Percentiles rank a stretch among this genome's conserved stretches.
Evolutionary conservation across 1,140 invertebrate genomes (phyloP).

Genomic region (Drosophila quadrilineata): DNA sequence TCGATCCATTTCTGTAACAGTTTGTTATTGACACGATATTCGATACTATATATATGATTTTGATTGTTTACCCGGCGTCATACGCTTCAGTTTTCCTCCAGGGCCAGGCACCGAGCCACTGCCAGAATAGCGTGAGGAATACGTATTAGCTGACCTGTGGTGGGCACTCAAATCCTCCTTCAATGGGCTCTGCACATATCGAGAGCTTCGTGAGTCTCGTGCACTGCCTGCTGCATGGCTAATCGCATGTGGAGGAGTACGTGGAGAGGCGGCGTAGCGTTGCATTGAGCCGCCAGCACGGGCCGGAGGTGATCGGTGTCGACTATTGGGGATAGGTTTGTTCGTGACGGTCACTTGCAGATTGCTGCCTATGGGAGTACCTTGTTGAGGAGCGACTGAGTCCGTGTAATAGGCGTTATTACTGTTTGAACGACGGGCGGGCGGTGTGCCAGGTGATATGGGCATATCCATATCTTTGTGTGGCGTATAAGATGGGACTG

Average conservation of each 20-base stretch:
- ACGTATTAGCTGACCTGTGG: slow-evolving; percentile 52
- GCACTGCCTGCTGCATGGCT: slow-evolving; percentile 27
- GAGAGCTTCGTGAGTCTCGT: slow-evolving; percentile 56
- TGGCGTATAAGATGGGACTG: slow-evolving; percentile 76
- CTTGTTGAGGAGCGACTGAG: slow-evolving; percentile 19
- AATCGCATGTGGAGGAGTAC: slow-evolving; percentile 69
- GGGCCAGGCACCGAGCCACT: slow-evolving; percentile 22
- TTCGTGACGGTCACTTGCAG: slow-evolving; percentile 74
- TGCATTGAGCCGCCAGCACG: slow-evolving; percentile 42
- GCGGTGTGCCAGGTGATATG: slow-evolving; percentile 84
- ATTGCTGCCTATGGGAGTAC: slow-evolving; percentile 39
- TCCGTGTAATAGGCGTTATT: slow-evolving; percentile 53
- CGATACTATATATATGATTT: not conserved
- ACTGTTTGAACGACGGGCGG: slow-evolving; percentile 59
- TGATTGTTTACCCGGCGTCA: slow-evolving; percentile 54
- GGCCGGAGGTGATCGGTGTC: slow-evolving; percentile 64
- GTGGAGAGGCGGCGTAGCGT: slow-evolving; percentile 65
- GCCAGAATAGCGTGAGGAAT: slow-evolving; percentile 52
- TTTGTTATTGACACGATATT: not conserved
- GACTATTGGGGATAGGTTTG: slow-evolving; percentile 44
- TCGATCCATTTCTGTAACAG: slow-evolving; percentile 57
- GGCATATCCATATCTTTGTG: slow-evolving; percentile 81
- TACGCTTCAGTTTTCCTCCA: slow-evolving; percentile 49
- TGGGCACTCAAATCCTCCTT: slow-evolving; percentile 61
- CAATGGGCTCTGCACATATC: slow-evolving; percentile 63